Percentiles rank a stretch among this genome's conserved stretches.
These are phyloP conservation scores for Platycnemis pennipes DNA, from an alignment of 2,888 invertebrate species.

Conservation along the genomic window DNA sequence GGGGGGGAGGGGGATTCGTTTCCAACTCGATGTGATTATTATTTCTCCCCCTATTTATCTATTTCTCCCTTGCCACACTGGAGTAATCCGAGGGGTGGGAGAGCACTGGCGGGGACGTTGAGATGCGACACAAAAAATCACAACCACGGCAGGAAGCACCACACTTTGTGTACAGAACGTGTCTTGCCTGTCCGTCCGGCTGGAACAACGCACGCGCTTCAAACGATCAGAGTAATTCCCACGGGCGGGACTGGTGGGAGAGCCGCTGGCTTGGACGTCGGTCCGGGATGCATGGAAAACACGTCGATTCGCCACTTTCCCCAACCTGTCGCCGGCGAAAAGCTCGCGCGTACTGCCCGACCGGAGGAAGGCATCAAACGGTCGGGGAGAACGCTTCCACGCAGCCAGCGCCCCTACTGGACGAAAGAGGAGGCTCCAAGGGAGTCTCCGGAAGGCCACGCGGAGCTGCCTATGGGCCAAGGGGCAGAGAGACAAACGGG, in stretches of 20 bases:
- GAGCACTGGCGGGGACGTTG: not conserved
- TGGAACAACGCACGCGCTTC: not conserved
- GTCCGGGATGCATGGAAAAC: constrained; percentile 72
- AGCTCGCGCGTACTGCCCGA: constrained; percentile 57
- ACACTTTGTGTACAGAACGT: not conserved
- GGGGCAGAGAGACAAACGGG: not conserved
- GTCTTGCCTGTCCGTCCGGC: constrained; percentile 37
- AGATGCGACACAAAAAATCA: not conserved
- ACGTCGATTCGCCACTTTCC: not conserved
- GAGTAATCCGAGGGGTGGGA: constrained; percentile 20
- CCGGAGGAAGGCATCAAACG: not conserved
- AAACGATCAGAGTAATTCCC: not conserved
- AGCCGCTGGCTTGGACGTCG: constrained; percentile 78
- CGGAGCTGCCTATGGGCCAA: not conserved
- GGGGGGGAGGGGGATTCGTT: too few species aligned
- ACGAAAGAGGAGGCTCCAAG: constrained; percentile 21
- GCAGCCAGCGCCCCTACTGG: constrained; percentile 44
- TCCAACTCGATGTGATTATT: too few species aligned
- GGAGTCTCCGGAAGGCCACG: not conserved
- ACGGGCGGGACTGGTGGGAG: not conserved
- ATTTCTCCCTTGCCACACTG: not conserved
- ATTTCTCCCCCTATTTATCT: not conserved
- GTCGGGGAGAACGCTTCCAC: not conserved
- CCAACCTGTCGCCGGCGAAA: constrained; percentile 48
- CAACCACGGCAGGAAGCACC: not conserved